phyloP scores from a whole-genome alignment of 2,888 invertebrate genomes.

The Hypercompe scribonia region DNA sequence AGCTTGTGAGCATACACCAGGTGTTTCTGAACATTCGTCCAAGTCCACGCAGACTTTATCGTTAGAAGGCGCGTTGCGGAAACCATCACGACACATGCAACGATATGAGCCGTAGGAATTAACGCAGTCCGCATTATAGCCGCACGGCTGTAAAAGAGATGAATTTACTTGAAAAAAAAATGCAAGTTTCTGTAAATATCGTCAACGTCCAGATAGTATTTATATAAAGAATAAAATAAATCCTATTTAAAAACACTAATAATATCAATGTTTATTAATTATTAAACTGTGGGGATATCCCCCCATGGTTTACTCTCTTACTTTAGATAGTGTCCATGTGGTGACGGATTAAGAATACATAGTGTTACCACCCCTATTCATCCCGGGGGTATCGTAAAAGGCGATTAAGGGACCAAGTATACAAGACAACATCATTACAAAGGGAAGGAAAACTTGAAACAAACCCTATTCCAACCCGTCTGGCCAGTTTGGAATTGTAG shows the following conservation, averaged over 20 bases:
- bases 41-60: constrained; percentile 88
- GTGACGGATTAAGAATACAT: too few species aligned
- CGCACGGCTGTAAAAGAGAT: constrained; percentile 68
- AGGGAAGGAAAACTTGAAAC: too few species aligned
- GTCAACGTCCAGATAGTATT: neutral
- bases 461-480: too few species aligned
- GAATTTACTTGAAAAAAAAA: neutral
- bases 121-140: constrained; percentile 75
- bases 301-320: too few species aligned
- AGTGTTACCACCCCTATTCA: too few species aligned
- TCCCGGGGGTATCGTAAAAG: too few species aligned
- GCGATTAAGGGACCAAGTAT: too few species aligned
- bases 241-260: neutral
- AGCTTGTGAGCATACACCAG: constrained; percentile 91
- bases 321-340: too few species aligned
- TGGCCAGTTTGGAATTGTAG: too few species aligned
- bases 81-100: constrained; percentile 78
- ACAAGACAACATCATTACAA: too few species aligned
- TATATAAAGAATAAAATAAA: neutral
- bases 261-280: neutral
- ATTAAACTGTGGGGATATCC: neutral
- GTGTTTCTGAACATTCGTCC: constrained; percentile 88
- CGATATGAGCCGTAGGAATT: constrained; percentile 83
- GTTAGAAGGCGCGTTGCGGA: constrained; percentile 77
- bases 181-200: neutral